phyloP scores from a whole-genome alignment of 2,888 invertebrate genomes.

The Stegophylla sp. region DNA sequence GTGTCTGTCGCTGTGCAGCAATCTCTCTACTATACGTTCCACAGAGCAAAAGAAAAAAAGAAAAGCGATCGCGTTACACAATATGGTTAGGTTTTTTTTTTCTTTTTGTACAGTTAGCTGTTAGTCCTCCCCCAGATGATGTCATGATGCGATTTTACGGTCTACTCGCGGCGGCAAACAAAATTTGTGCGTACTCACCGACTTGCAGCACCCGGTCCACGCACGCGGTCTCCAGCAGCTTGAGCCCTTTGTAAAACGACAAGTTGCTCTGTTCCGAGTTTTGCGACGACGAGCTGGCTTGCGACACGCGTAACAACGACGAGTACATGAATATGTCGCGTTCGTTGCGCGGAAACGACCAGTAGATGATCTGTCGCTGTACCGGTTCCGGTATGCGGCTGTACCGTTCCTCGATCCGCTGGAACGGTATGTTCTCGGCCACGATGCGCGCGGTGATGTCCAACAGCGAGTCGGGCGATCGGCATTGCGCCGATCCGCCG shows the following conservation, averaged over 20 bases:
- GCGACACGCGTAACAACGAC: slow-evolving; percentile 72
- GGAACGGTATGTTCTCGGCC: slow-evolving; percentile 84
- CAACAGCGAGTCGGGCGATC: slow-evolving; percentile 75
- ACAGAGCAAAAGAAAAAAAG: neutral
- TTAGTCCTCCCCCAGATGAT: slow-evolving; percentile 22
- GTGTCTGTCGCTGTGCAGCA: neutral
- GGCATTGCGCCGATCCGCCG: slow-evolving; percentile 63
- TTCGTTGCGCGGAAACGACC: slow-evolving; percentile 88
- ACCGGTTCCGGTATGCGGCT: slow-evolving; percentile 88
- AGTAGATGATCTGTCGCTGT: slow-evolving; percentile 84
- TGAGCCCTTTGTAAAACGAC: slow-evolving; percentile 85
- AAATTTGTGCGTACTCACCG: slow-evolving; percentile 71
- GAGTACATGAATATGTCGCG: slow-evolving; percentile 90
- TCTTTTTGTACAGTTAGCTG: neutral
- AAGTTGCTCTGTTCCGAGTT: slow-evolving; percentile 78
- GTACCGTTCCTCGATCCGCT: slow-evolving; percentile 84
- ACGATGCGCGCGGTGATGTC: slow-evolving; percentile 85
- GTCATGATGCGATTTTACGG: neutral
- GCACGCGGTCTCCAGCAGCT: slow-evolving; percentile 80
- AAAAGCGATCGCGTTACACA: slow-evolving; percentile 6
- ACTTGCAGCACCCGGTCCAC: slow-evolving; percentile 88
- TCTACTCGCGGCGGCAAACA: neutral
- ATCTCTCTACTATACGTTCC: neutral
- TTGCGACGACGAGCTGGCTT: slow-evolving; percentile 64
- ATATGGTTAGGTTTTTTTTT: neutral